Conservation (phyloP, 2,113 vertebrate genomes). For the Redunca redunca region DNA sequence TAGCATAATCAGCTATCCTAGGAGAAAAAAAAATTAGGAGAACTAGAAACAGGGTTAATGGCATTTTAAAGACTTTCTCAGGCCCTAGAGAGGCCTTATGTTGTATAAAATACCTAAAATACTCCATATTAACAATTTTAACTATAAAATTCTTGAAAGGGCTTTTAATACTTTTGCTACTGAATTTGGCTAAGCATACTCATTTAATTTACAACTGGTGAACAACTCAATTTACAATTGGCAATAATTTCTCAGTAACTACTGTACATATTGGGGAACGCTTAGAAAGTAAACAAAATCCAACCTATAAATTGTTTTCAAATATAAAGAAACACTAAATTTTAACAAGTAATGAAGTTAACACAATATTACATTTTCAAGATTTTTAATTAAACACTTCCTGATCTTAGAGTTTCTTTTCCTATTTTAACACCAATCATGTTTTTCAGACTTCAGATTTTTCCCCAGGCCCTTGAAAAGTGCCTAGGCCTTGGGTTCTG, state of each 20-base stretch:
- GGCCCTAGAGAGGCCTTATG: not conserved
- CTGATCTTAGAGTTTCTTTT: slow-evolving; percentile 18
- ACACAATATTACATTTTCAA: not conserved
- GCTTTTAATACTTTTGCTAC: slow-evolving; percentile 42
- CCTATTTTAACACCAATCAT: not conserved
- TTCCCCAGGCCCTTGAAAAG: not conserved
- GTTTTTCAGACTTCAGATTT: not conserved
- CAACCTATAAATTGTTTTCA: slow-evolving; percentile 36
- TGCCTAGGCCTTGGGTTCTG: not conserved
- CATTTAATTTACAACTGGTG: slow-evolving; percentile 48
- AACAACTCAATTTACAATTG: slow-evolving; percentile 52
- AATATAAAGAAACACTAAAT: slow-evolving; percentile 38
- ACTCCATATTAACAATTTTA: slow-evolving; percentile 36
- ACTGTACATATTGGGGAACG: not conserved
- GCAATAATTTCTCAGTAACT: slow-evolving; percentile 41
- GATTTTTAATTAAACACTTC: slow-evolving; percentile 7
- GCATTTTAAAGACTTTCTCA: slow-evolving; percentile 16
- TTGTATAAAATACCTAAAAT: slow-evolving; percentile 39
- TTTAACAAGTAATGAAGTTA: not conserved
- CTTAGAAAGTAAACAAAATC: slow-evolving; percentile 27
- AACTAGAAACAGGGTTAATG: not conserved
- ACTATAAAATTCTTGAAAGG: slow-evolving; percentile 37
- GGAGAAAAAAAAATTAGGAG: no score
- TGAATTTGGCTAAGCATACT: slow-evolving; percentile 41
- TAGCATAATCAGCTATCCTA: not conserved